Evolutionary conservation across 2,888 invertebrate genomes (phyloP).

Genomic region (Brenthis daphne): DNA sequence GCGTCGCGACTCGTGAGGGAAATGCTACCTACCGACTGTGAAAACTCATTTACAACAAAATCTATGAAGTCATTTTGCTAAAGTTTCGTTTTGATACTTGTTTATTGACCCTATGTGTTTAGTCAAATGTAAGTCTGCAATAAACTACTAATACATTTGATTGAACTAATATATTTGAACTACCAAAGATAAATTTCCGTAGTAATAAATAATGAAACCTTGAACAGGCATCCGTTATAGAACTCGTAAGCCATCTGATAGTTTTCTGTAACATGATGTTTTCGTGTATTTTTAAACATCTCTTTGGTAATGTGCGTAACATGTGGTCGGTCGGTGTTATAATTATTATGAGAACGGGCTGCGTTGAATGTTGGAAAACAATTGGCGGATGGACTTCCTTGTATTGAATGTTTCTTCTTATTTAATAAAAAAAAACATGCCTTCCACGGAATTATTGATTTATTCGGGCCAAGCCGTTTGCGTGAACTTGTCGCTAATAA

Average conservation of each 20-base stretch:
- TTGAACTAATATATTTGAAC: conserved; percentile 15
- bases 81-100: too few species aligned
- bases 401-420: conserved; percentile 31
- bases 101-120: too few species aligned
- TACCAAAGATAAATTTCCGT: conserved; percentile 14
- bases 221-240: conserved; percentile 27
- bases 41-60: conserved; percentile 24
- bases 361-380: conserved; percentile 26
- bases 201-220: conserved; percentile 35
- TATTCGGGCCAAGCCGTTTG: conserved; percentile 1
- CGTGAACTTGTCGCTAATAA: not conserved
- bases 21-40: conserved; percentile 34
- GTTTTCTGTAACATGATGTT: conserved; percentile 34
- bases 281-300: conserved; percentile 41
- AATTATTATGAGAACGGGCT: conserved; percentile 29
- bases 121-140: not conserved
- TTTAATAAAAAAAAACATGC: conserved; percentile 19
- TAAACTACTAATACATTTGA: too few species aligned
- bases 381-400: conserved; percentile 36
- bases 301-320: conserved; percentile 32
- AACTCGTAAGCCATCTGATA: conserved; percentile 26
- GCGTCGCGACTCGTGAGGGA: conserved; percentile 16
- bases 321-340: conserved; percentile 35
- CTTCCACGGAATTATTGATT: conserved; percentile 19
- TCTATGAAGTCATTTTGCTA: not conserved